Evolutionary conservation across 2,113 vertebrate genomes (phyloP).

Genomic region (Peromyscus maniculatus): DNA sequence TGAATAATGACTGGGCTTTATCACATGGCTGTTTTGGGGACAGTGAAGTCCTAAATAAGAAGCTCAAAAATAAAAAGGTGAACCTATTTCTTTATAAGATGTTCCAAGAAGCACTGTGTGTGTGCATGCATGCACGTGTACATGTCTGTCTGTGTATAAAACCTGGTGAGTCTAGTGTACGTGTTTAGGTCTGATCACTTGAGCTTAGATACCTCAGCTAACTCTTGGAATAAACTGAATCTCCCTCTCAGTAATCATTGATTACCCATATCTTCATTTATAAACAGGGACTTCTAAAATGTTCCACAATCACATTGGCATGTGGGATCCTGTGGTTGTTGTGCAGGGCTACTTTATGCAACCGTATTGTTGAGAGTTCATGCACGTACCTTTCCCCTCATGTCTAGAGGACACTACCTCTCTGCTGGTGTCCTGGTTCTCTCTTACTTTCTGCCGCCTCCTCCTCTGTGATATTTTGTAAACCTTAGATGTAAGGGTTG

Average conservation of each 20-base stretch:
- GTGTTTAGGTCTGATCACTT: background rate
- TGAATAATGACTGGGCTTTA: background rate
- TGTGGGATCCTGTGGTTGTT: background rate
- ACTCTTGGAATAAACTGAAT: background rate
- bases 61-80: background rate
- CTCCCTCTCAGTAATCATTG: background rate
- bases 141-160: background rate
- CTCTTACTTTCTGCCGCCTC: rapidly evolving
- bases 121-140: too few relatives aligned
- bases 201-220: background rate
- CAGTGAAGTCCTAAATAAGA: background rate
- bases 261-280: background rate
- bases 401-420: background rate
- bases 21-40: background rate
- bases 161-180: background rate
- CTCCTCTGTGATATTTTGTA: background rate
- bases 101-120: background rate
- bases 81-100: background rate
- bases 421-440: background rate
- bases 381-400: background rate
- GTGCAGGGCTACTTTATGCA: background rate
- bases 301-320: background rate
- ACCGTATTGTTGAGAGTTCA: background rate
- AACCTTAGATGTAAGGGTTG: background rate
- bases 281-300: background rate